Evolutionary conservation across 92 coral and sea anemone species (phyloP), one percentile per base, ranked within the genome.

Genomic region (Actinernus sp.): DNA sequence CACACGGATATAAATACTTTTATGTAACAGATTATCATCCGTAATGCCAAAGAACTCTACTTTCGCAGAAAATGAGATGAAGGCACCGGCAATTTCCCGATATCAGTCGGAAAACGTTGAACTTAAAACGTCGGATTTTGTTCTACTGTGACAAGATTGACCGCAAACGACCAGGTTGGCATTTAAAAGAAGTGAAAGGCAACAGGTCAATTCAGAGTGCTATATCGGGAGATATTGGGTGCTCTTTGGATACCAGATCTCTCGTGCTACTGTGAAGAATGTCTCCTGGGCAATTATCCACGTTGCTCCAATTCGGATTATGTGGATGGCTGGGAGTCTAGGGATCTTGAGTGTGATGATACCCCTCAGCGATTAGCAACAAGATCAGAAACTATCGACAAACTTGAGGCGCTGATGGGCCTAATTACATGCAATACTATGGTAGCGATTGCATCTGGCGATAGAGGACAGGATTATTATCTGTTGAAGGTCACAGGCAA

Each of bases 61-160:
- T 6, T 83, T 65, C 26, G 77, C 88, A 3, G 57, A 60, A 31
- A 55, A 41, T 0, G 41, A 76, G 23, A 19, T 60, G 41, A 52
- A 66, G 32, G 48, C 52, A 0, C 78, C 89, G 4, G 27, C 83
- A 7, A 64, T 70, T 10, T 45, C 61, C 12, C 63, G 74, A 0
- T 75, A 68, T 28, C 78, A 73, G 50, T 74, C 89, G 5, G 49
- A 67, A 38, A 82, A 56, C 53, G 89, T 68, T 0, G 36, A 28
- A 4, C 53, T 70, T 9, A 71, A 33, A 61, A 31, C 48, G 61
- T 10, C 44, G 66, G 38, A 30, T 39, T 4, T 56, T 55, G 29
- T 55, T 38, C n/a, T 49, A 31, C 36, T 31, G 24, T 1, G 74
- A 66, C 9, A 33, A 49, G 24, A 50, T 51, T 1, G 28, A 14